These are phyloP conservation scores for Chromobotia macracanthus DNA, from an alignment of 2,797 vertebrate species.

Conservation along the genomic window DNA sequence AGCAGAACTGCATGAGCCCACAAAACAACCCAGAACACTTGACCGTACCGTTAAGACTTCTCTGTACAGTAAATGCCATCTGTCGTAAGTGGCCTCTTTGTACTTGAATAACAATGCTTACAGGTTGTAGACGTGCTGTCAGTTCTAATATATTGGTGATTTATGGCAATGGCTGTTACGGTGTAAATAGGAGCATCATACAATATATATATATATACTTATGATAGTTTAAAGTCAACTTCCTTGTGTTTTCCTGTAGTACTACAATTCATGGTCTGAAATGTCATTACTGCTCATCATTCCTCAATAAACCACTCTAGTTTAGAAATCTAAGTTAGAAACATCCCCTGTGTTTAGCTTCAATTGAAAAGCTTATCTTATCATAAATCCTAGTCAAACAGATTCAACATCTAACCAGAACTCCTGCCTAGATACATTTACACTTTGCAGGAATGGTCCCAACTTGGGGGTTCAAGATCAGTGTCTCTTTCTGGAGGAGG, in stretches of 20 bases:
- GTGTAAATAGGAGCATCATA: no score
- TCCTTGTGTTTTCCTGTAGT: background rate
- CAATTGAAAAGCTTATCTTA: background rate
- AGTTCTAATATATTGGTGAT: background rate
- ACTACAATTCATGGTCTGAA: background rate
- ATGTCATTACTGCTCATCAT: background rate
- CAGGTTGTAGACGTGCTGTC: background rate
- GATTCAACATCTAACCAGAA: background rate
- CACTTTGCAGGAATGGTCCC: slow-evolving; percentile 24
- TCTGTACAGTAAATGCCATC: background rate
- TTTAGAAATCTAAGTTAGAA: background rate
- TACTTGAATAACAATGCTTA: background rate
- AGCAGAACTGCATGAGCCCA: background rate
- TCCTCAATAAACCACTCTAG: background rate
- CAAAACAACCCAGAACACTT: background rate
- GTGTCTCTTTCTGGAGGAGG: slow-evolving; percentile 24
- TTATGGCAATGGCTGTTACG: background rate
- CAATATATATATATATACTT: no score
- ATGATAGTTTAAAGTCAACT: background rate
- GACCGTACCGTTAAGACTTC: background rate
- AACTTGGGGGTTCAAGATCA: slow-evolving; percentile 30
- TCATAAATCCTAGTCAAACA: background rate
- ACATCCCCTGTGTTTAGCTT: background rate
- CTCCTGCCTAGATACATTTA: slow-evolving; percentile 1
- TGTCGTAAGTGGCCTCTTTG: background rate